Evolutionary conservation across 1,140 invertebrate genomes (phyloP), one percentile per base, ranked within the genome.

Genomic region (Sycophila sp.): DNA sequence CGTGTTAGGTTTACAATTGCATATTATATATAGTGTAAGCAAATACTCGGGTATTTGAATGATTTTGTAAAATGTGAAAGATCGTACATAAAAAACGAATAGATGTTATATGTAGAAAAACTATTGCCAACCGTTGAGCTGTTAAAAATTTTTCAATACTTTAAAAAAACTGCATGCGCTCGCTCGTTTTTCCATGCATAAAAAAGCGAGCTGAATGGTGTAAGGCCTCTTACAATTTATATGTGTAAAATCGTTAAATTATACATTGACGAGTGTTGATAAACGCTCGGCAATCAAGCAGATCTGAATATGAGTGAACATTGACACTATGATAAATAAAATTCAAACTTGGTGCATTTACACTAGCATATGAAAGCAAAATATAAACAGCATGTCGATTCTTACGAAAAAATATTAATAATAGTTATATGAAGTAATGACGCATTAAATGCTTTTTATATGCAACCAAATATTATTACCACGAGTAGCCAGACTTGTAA

Each of bases 11-110:
- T 26, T 40, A 17, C 38, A 36, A 47, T 42, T 66, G 63, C 56
- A 17, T 28, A 19, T 8, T 68, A 36, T 24, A 51, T 28, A 32
- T 15, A 32, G 26, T 32, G 4, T 38, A 38, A n/a, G 6, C 2
- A 36, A 26, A 6, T 5, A 45, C 24, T 47, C 32, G 30, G 19
- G 28, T 49, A 38, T 47, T 34, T 28, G 53, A 71, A n/a, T 38
- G 22, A 47, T 64, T 64, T 58, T 58, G 24, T 65, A 59, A 11
- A 63, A 22, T 36, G 36, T 40, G 8, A 63, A 40, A 36, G 40
- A 55, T 30, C 64, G 30, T 71, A 64, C n/a, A 71, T 64, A 71
- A 71, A n/a, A n/a, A 64, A 32, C 38, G 22, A 70, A 64, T 71
- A 65, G 26, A 71, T 64, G 38, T 63, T 42, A 26, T 47, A 24